Percentiles rank a stretch among this genome's conserved stretches.
Evolutionary conservation across 30 jellyfish, hydroid and myxozoan genomes (phyloP).

Genomic region (Pelagia noctiluca): DNA sequence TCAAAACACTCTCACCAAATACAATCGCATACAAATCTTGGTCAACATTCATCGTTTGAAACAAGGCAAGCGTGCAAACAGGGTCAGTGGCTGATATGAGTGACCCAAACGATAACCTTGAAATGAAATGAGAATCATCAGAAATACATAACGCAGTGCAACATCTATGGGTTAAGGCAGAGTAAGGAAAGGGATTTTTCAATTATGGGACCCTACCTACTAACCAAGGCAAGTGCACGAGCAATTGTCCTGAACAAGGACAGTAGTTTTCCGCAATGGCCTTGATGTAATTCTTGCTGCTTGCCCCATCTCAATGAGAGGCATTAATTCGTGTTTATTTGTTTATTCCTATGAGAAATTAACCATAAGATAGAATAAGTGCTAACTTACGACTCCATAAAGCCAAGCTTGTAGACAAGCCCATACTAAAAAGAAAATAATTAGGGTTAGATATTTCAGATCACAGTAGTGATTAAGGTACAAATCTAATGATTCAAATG

Average conservation of each 20-base stretch:
- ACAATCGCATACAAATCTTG: constrained; percentile 94
- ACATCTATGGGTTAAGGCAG: neutral
- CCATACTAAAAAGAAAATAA: constrained; percentile 54
- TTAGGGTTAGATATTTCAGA: too few relatives aligned
- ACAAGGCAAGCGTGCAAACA: constrained; percentile 90
- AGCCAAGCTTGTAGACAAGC: constrained; percentile 44
- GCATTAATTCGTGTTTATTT: too few relatives aligned
- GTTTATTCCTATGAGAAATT: too few relatives aligned
- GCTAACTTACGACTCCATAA: constrained; percentile 92
- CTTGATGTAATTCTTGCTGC: too few relatives aligned
- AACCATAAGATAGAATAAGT: too few relatives aligned
- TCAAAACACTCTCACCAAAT: constrained; percentile 94
- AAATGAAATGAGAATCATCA: neutral
- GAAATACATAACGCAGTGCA: neutral
- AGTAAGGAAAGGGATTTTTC: neutral
- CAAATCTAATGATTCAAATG: too few relatives aligned
- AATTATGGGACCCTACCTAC: too few relatives aligned
- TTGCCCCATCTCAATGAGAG: too few relatives aligned
- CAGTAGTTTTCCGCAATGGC: too few relatives aligned
- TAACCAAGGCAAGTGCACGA: too few relatives aligned
- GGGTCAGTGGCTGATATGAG: constrained; percentile 97
- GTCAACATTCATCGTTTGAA: constrained; percentile 93
- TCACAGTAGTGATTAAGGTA: too few relatives aligned
- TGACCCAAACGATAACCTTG: constrained; percentile 89
- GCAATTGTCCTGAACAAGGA: too few relatives aligned